Percentiles rank a stretch among this genome's conserved stretches.
These are phyloP conservation scores for Drosophila triauraria DNA, from an alignment of 1,140 invertebrate species.

Conservation along the genomic window DNA sequence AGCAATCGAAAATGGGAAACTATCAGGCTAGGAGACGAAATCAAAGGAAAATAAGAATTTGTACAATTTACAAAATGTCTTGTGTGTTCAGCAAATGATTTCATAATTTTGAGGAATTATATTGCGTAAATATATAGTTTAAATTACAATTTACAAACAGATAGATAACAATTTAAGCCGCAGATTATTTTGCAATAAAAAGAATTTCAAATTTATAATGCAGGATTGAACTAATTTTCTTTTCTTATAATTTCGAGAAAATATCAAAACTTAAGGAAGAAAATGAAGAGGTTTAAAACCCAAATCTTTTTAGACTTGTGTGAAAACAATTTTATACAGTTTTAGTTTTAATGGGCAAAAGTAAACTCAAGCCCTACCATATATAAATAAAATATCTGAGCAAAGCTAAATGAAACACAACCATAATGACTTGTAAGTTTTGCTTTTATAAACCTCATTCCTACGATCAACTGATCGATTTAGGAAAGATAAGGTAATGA, in stretches of 20 bases:
- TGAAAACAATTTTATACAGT: background rate
- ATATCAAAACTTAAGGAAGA: background rate
- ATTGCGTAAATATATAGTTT: background rate
- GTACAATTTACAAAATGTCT: background rate
- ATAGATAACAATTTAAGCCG: no score
- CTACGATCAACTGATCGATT: no score
- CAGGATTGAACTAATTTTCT: no score
- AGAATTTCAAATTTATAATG: no score
- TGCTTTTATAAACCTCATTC: background rate
- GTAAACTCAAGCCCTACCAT: no score
- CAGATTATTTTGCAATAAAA: no score
- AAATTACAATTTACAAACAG: no score
- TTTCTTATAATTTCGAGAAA: background rate
- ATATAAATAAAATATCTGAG: no score
- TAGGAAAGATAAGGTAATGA: background rate
- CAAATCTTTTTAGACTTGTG: background rate
- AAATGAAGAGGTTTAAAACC: background rate
- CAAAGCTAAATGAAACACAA: no score
- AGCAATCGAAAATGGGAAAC: slow-evolving; percentile 14
- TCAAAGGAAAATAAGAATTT: slow-evolving; percentile 27
- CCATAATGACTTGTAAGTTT: background rate
- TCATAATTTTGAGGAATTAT: background rate
- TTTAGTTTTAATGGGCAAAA: background rate
- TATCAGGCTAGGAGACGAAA: slow-evolving; percentile 2
- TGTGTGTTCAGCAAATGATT: background rate